Evolutionary conservation across 1,140 invertebrate genomes (phyloP), one percentile per base, ranked within the genome.

Genomic region (Bombus ignitus): DNA sequence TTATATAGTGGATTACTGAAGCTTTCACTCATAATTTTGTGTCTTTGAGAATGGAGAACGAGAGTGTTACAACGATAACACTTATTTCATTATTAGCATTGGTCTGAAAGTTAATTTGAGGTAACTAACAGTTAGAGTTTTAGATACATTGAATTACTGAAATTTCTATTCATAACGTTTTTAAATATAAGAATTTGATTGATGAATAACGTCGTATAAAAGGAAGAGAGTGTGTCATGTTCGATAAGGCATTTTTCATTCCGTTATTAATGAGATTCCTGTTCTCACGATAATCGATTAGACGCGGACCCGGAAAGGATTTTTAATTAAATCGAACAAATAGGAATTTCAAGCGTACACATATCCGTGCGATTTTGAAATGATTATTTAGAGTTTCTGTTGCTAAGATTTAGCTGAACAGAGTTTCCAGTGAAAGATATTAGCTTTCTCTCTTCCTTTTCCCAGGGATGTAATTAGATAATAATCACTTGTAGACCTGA

Each of bases 321-420:
- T 47, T 79, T 80, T 71, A 57, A 71, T 73, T 73, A 44, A 73
- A 59, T 47, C 15, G 62, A 44, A 32, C 59, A 25, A 25, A 78
- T 32, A 39, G 25, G 28, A 28, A 44, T 25, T 44, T 39, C 59
- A n/a, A 13, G 1, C 25, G 6, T 39, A 18, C 25, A 80, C 42
- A 3, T 78, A 62, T 22, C 28, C 28, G 77, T 37, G 9, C n/a
- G 10, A 70, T 47, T 80, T 70, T 44, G 44, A 80, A 70, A 53
- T 25, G 65, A n/a, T 53, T 37, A n/a, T 39, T 53, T 18, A 13
- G 62, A 35, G 13, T 76, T 37, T 68, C 42, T 39, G 28, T 57
- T 4, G 25, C 9, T n/a, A 25, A 12, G 25, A 28, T 39, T 37
- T 25, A 22, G 3, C n/a, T 4, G 42, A 47, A 18, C 70, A 47